Evolutionary conservation across 1,140 invertebrate species (phyloP), one percentile per base, ranked within the genome.

Genomic region (Armadillidium nasatum): DNA sequence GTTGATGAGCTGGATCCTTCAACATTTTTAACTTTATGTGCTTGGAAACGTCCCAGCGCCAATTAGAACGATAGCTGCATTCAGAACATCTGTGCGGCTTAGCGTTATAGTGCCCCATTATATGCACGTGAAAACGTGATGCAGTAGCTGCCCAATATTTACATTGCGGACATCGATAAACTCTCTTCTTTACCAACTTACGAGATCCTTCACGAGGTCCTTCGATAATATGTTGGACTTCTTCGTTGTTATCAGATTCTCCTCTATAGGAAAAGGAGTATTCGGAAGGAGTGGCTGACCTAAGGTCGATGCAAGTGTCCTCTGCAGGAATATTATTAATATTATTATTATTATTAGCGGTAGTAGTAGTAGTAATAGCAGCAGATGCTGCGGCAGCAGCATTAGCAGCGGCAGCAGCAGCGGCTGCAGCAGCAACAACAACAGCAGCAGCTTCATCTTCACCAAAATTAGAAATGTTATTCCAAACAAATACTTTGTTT

Each of bases 1-100:
- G 82, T 60, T 91, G 90, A 84, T 96, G 93, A 54, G 89, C 89
- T 74, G 89, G 88, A 86, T 96, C 94, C 75, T 92, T 87, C 15
- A 91, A 90, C 15, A 91, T 91, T 87, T 94, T 95, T 81, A 95
- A 86, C 83, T 93, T 91, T 75, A 97, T 96, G 84, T 97, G 95
- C 86, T 97, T 97, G 66, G 93, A 95, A 76, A 98, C 95, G 85
- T 96, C 94, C 94, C 94, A 96, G 78, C 93, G 88, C 87, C 87
- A 88, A 82, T 88, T 87, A 19, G 86, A 87, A 78, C 94, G 90
- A 83, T 96, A 95, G 23, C 92, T 90, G 86, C 96, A 98, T 4
- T 93, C 87, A 4, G 95, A 97, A 87, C 96, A 98, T 85, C 95
- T 93, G 84, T 96, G 97, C 6, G 95, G 95, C 84, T 95, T 94